Evolutionary conservation across 2,113 vertebrate genomes (phyloP), one percentile per base, ranked within the genome.

Genomic region (Myiagra hebetior): DNA sequence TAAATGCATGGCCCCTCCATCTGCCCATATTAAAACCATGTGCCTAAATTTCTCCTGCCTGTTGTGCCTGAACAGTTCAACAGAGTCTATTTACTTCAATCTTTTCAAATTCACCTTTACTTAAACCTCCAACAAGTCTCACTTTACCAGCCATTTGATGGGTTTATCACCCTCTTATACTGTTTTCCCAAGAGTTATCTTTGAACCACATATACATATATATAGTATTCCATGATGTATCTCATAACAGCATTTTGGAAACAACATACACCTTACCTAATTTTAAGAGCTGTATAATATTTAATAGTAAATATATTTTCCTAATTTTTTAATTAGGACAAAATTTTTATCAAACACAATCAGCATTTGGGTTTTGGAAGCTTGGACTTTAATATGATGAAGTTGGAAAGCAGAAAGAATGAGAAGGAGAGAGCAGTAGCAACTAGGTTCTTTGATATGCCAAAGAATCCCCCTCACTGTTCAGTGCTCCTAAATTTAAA

Each of bases 401-500:
- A 63, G 23, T 53, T 83, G 67, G 87, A 95, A 97, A 97, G 83
- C 85, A 95, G 92, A 97, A 97, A 97, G 75, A 64, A 79, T 76
- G 83, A 89, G 73, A 90, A 77, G 62, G 37, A 95, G n/a, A 87
- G 56, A 91, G 50, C 53, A 31, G 47, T 67, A 96, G 67, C 64
- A 96, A 67, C 74, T 50, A 85, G 93, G 50, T 55, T 62, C 63
- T 83, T 83, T 89, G 31, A 70, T 95, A 11, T 41, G 79, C n/a
- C 85, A 76, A 94, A 93, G 95, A 97, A 96, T 96, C 37, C 42
- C 68, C 70, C 89, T 97, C 76, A 95, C 77, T 97, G 47, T 69
- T 96, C 94, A 87, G 22, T 93, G 91, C 93, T 97, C 93, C 64
- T 97, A 97, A 98, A 97, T 98, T 97, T 97, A 97, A 97, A 97